A percentile compares a stretch with the other conserved stretches of the same genome.
phyloP scores from a whole-genome alignment of 2,113 vertebrate genomes.

The Antechinus stuartii region DNA sequence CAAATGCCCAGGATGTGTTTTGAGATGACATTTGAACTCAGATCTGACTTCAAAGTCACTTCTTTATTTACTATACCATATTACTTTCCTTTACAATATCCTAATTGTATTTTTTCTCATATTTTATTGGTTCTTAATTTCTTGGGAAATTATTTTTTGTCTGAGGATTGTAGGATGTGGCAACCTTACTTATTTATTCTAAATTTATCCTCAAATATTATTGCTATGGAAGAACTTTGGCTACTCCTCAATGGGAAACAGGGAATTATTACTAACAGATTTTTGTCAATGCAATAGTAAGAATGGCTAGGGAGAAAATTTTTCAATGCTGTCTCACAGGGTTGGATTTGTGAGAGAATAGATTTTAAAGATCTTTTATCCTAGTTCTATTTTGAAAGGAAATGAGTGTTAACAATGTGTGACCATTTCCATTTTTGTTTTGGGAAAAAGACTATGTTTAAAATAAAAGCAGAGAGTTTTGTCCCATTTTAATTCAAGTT shows the following conservation, averaged over 20 bases:
- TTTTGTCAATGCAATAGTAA: not conserved
- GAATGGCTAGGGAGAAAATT: not conserved
- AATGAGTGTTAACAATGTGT: slow-evolving; percentile 5
- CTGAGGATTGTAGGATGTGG: not conserved
- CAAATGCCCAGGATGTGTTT: not conserved
- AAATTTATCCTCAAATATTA: not conserved
- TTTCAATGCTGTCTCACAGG: not conserved
- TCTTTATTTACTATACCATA: not conserved
- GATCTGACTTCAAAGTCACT: not conserved
- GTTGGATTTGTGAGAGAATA: not conserved
- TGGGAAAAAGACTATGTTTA: slow-evolving; percentile 11
- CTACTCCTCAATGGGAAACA: not conserved
- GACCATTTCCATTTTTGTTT: slow-evolving; percentile 36
- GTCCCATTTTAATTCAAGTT: slow-evolving; percentile 30
- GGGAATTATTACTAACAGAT: not conserved
- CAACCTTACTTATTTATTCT: not conserved
- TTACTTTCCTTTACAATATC: not conserved
- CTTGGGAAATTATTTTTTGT: not conserved
- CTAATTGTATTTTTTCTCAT: not conserved
- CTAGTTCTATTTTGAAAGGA: not conserved
- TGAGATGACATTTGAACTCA: not conserved
- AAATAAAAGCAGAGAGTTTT: slow-evolving; percentile 44
- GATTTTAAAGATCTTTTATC: slow-evolving; percentile 6
- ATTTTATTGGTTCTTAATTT: not conserved
- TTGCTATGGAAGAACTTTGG: not conserved